These are phyloP conservation scores for Serripes groenlandicus DNA, from an alignment of 2,888 invertebrate genomes.

Conservation along the genomic window DNA sequence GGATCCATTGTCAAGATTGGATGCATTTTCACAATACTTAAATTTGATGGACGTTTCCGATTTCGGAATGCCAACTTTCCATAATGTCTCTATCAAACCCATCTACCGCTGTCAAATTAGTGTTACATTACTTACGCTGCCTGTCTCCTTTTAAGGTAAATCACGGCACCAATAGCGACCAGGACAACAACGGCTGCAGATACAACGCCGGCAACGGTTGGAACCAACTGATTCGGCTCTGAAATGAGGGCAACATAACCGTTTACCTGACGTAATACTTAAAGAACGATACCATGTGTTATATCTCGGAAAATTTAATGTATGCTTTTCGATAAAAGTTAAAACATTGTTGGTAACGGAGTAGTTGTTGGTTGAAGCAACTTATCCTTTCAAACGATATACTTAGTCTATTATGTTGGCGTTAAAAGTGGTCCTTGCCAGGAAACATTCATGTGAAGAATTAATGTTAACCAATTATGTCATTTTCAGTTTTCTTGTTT, in stretches of 20 bases:
- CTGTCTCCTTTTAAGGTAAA: neutral
- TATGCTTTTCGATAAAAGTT: neutral
- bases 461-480: no score
- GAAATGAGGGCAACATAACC: neutral
- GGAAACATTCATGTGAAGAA: no score
- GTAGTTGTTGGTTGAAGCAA: neutral
- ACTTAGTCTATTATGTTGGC: no score
- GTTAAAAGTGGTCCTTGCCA: no score
- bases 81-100: no score
- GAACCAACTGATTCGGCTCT: neutral
- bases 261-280: neutral
- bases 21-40: no score
- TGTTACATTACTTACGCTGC: constrained; percentile 13
- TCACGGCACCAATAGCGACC: neutral
- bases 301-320: neutral
- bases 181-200: neutral
- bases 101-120: no score
- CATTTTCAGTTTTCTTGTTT: no score
- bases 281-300: neutral
- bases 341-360: neutral
- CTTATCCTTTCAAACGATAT: no score
- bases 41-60: no score
- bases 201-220: neutral
- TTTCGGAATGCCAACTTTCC: no score
- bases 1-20: no score